Conservation (phyloP, 53 echinoderm and acorn worm species). For the Paracentrotus lividus region DNA sequence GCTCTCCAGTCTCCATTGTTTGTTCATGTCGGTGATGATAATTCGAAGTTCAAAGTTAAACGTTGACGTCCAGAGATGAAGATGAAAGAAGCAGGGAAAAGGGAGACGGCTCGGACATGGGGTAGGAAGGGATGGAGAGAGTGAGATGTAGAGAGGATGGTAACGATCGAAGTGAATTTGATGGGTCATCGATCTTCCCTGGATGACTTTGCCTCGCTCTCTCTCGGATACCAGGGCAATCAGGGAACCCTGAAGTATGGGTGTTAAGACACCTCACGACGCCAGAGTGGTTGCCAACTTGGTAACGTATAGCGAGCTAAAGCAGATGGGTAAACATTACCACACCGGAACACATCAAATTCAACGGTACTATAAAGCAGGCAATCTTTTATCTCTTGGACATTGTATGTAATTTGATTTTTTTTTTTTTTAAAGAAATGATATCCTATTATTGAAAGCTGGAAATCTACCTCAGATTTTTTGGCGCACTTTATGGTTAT, state of each 20-base stretch:
- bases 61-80: conserved; percentile 41
- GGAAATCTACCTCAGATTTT: neutral
- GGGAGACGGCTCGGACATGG: too few relatives aligned
- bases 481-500: too few relatives aligned
- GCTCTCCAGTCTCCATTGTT: conserved; percentile 45
- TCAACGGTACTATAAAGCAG: neutral
- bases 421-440: neutral
- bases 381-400: neutral
- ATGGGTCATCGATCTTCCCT: conserved; percentile 70
- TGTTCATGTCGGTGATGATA: conserved; percentile 53
- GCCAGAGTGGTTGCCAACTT: conserved; percentile 7
- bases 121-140: neutral
- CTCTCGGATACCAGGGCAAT: conserved; percentile 55
- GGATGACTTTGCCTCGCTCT: conserved; percentile 52
- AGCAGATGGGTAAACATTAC: conserved; percentile 31
- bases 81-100: conserved; percentile 26
- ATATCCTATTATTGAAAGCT: neutral
- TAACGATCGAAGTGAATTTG: conserved; percentile 60
- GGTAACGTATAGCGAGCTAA: conserved; percentile 5
- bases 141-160: conserved; percentile 45
- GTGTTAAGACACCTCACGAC: conserved; percentile 54
- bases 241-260: conserved; percentile 13
- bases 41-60: conserved; percentile 65
- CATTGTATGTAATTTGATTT: too few relatives aligned
- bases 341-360: neutral